Evolutionary conservation across 2,888 invertebrate species (phyloP).

Genomic region (Eupsilia transversa): DNA sequence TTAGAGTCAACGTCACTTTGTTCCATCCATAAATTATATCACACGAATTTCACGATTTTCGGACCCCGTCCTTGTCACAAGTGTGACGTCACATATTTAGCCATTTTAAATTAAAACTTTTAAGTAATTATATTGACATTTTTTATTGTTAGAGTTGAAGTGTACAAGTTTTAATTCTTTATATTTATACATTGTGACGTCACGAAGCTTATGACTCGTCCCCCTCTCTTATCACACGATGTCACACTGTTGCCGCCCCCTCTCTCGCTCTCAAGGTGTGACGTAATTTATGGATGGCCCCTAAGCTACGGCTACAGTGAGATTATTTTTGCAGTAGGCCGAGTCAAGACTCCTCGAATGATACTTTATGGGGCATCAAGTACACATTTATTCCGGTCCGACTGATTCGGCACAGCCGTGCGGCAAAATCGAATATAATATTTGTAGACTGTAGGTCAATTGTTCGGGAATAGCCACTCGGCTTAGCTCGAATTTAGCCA

Average conservation of each 20-base stretch:
- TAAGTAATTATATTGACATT: background rate
- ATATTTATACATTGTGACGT: background rate
- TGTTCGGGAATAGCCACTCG: background rate
- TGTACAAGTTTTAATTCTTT: background rate
- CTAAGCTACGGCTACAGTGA: background rate
- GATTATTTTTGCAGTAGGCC: background rate
- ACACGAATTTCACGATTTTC: background rate
- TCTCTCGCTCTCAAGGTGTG: background rate
- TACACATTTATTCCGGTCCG: background rate
- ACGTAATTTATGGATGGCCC: background rate
- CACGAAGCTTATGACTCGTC: background rate
- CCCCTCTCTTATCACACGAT: background rate
- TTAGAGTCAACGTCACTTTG: constrained; percentile 9
- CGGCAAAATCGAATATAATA: background rate
- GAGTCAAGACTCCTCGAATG: background rate
- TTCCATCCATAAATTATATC: background rate
- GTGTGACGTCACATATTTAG: background rate
- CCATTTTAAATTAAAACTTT: background rate
- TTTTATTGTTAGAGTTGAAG: background rate
- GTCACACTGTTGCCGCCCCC: background rate
- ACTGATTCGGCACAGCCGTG: background rate
- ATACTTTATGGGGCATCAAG: background rate
- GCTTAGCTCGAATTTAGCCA: background rate
- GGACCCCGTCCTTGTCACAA: background rate
- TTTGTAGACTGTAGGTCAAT: background rate